These are phyloP conservation scores for Pristiophorus japonicus DNA, from an alignment of 2,113 vertebrate genomes.

Conservation along the genomic window DNA sequence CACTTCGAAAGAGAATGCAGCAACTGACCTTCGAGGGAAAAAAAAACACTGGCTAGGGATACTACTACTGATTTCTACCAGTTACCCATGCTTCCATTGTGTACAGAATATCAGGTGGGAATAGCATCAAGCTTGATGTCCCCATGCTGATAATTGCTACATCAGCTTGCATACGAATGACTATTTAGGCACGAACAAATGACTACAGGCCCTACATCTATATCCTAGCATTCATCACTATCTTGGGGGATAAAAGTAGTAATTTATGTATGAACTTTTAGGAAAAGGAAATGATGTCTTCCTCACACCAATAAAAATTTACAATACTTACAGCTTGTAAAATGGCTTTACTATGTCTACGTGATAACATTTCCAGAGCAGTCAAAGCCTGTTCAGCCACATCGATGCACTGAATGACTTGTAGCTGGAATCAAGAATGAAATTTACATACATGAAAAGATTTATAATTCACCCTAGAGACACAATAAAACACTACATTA, in stretches of 20 bases:
- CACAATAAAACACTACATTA: background rate
- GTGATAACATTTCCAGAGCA: slow-evolving; percentile 94
- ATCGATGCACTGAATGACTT: slow-evolving; percentile 98
- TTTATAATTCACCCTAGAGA: background rate
- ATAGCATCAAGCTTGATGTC: background rate
- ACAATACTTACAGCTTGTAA: slow-evolving; percentile 81
- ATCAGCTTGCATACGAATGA: too few species aligned
- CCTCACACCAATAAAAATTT: background rate
- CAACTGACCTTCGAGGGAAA: background rate
- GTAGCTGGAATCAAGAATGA: slow-evolving; percentile 65
- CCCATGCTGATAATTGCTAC: background rate
- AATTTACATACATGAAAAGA: background rate
- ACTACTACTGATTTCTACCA: background rate
- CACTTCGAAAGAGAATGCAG: background rate
- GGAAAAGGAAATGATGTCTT: background rate
- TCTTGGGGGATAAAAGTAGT: background rate
- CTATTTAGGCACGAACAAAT: background rate
- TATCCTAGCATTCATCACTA: background rate
- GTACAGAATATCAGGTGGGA: background rate
- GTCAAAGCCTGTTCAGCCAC: slow-evolving; percentile 96
- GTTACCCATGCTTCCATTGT: background rate
- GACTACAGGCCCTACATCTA: background rate
- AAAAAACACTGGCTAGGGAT: background rate
- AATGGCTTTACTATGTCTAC: slow-evolving; percentile 98
- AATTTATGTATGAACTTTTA: background rate